Evolutionary conservation across 2,113 vertebrate genomes (phyloP).

Genomic region (Neoarius graeffei): DNA sequence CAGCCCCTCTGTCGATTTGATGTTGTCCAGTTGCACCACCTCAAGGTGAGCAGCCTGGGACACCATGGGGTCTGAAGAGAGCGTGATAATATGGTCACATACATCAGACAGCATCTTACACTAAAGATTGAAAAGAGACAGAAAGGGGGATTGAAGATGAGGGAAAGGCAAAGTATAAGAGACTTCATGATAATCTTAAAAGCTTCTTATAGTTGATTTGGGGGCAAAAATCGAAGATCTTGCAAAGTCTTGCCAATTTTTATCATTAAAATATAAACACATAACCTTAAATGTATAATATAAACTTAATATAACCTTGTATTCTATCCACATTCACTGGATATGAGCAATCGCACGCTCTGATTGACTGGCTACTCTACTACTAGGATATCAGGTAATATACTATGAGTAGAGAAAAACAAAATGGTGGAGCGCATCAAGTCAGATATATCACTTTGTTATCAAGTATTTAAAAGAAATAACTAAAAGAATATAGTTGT

Average conservation of each 20-base stretch:
- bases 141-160: not conserved
- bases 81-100: constrained; percentile 93
- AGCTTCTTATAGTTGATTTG: not conserved
- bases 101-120: constrained; percentile 92
- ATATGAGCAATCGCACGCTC: too few relatives aligned
- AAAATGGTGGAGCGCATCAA: too few relatives aligned
- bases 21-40: constrained; percentile 88
- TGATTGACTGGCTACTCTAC: too few relatives aligned
- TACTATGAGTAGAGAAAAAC: too few relatives aligned
- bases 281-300: not conserved
- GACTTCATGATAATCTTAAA: not conserved
- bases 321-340: too few relatives aligned
- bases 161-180: not conserved
- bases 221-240: not conserved
- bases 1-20: constrained; percentile 94
- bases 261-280: not conserved
- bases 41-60: constrained; percentile 93
- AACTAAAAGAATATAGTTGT: too few relatives aligned
- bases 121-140: constrained; percentile 65
- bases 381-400: too few relatives aligned
- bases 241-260: not conserved
- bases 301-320: not conserved
- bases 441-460: too few relatives aligned
- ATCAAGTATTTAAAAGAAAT: too few relatives aligned
- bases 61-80: constrained; percentile 88